Conservation (phyloP, 2,888 invertebrate genomes). For the Frankliniella intonsa region DNA sequence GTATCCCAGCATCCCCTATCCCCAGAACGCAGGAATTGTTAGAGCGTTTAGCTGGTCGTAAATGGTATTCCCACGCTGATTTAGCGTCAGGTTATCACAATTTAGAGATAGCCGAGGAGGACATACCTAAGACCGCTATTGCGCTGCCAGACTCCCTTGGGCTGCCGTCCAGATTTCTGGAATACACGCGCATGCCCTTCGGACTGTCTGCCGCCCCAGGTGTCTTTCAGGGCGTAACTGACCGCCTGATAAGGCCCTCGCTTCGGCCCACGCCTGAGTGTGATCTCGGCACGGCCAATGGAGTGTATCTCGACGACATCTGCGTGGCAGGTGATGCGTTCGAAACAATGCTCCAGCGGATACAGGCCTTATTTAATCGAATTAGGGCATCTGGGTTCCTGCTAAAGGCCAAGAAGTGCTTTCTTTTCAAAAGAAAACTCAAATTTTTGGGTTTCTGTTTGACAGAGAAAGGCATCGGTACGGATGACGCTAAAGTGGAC, state of each 20-base stretch:
- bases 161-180: background rate
- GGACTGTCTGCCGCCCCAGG: background rate
- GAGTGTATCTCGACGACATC: background rate
- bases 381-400: background rate
- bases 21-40: constrained; percentile 36
- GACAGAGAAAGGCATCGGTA: background rate
- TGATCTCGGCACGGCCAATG: background rate
- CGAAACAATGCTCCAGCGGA: background rate
- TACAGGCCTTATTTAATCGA: no score
- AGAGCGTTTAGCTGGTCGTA: constrained; percentile 35
- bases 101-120: constrained; percentile 33
- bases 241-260: background rate
- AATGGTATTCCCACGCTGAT: constrained; percentile 36
- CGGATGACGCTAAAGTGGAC: background rate
- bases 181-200: background rate
- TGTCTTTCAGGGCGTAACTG: background rate
- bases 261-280: background rate
- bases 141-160: background rate
- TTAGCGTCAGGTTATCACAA: constrained; percentile 37
- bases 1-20: constrained; percentile 32
- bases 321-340: background rate
- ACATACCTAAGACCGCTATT: constrained; percentile 36
- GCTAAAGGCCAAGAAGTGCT: background rate
- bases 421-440: background rate
- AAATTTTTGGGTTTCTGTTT: background rate